Conservation (phyloP, 2,113 vertebrate genomes). For the Cichladusa arquata region DNA sequence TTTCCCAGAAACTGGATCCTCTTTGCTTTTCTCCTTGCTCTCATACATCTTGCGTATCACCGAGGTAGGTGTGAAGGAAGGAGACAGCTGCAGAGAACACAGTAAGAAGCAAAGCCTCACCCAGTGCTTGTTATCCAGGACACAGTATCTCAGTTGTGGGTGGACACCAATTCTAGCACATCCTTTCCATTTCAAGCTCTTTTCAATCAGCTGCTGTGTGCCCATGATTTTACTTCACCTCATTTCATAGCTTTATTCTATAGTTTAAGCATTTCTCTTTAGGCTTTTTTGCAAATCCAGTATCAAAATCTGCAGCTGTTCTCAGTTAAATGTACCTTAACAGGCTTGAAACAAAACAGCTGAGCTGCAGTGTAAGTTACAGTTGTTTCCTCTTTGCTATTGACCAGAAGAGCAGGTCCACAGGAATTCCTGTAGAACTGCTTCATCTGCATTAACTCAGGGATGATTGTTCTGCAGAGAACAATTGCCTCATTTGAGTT, state of each 20-base stretch:
- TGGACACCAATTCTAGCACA: background rate
- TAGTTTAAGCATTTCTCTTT: background rate
- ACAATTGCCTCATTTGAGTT: background rate
- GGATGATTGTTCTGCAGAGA: background rate
- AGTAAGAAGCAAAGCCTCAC: background rate
- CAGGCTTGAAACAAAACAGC: background rate
- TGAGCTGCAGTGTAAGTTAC: background rate
- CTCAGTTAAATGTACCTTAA: background rate
- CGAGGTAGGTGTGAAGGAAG: conserved; percentile 97
- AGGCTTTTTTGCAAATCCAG: background rate
- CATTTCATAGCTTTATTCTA: background rate
- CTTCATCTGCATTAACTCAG: background rate
- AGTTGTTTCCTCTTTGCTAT: background rate
- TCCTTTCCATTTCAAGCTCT: background rate
- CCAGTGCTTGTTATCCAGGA: background rate
- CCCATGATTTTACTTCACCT: background rate
- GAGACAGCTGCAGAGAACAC: conserved; percentile 82
- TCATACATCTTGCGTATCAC: conserved; percentile 99
- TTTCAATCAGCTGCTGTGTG: background rate
- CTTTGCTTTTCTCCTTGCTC: conserved; percentile 94
- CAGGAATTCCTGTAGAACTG: background rate
- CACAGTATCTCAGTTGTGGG: background rate
- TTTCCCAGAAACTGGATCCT: conserved; percentile 79
- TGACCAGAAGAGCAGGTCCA: background rate
- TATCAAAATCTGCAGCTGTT: background rate